A percentile compares a stretch with the other conserved stretches of the same genome.
These are phyloP conservation scores for Drosophila lacicola DNA, from an alignment of 2,888 invertebrate species.

Conservation along the genomic window DNA sequence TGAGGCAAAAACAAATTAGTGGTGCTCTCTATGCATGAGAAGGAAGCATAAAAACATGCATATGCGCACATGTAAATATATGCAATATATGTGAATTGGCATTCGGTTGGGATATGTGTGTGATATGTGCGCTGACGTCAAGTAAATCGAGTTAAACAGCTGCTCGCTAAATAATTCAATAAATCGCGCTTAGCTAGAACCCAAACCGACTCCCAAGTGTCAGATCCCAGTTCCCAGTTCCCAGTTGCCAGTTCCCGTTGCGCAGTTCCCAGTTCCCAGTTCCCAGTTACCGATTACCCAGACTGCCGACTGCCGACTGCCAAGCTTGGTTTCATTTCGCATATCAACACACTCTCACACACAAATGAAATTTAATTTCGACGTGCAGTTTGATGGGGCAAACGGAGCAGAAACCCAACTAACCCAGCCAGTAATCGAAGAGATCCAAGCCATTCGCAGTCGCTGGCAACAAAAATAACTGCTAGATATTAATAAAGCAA, in stretches of 20 bases:
- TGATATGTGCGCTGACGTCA: constrained; percentile 51
- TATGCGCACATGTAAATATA: background rate
- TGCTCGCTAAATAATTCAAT: constrained; percentile 78
- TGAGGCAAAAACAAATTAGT: constrained; percentile 72
- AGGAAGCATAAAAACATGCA: constrained; percentile 16
- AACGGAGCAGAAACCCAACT: constrained; percentile 71
- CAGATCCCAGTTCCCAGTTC: constrained; percentile 27
- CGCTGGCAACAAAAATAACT: constrained; percentile 70
- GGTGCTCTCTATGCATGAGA: constrained; percentile 48
- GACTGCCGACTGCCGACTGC: constrained; percentile 16
- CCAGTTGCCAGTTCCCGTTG: constrained; percentile 19
- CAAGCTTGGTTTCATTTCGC: constrained; percentile 56
- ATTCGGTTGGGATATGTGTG: constrained; percentile 16
- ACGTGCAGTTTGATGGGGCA: constrained; percentile 74
- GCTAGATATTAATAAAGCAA: constrained; percentile 81
- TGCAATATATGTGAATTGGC: constrained; percentile 8
- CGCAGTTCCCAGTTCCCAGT: constrained; percentile 1
- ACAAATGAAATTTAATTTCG: constrained; percentile 75
- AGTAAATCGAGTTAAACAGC: constrained; percentile 79
- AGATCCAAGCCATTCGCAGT: constrained; percentile 34
- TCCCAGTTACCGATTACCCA: constrained; percentile 12
- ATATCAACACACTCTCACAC: constrained; percentile 31
- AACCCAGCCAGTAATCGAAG: constrained; percentile 59
- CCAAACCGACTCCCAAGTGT: constrained; percentile 42
- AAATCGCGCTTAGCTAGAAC: constrained; percentile 66